phyloP scores from a whole-genome alignment of 2,888 invertebrate species.

The Byasa hedistus region DNA sequence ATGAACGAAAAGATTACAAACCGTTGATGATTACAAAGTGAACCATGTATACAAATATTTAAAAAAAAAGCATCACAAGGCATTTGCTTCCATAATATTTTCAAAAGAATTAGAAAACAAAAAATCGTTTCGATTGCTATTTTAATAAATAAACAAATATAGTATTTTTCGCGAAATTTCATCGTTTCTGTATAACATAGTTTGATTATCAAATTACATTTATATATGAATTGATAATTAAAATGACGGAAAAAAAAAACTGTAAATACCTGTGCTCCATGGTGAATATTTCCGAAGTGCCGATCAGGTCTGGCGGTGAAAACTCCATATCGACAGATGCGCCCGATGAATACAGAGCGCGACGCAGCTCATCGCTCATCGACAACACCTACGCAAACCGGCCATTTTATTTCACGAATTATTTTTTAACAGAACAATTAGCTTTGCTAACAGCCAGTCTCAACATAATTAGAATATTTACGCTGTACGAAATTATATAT shows the following conservation, averaged over 20 bases:
- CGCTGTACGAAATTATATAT: not conserved
- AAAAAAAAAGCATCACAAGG: no score
- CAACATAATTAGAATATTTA: constrained; percentile 12
- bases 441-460: constrained; percentile 17
- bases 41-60: no score
- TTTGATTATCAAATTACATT: not conserved
- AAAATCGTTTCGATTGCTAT: no score
- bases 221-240: not conserved
- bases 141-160: no score
- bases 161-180: no score
- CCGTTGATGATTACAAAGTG: no score
- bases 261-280: constrained; percentile 87
- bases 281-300: constrained; percentile 92
- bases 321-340: constrained; percentile 92
- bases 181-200: no score
- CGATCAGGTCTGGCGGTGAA: constrained; percentile 94
- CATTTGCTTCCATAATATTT: no score
- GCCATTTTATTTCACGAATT: constrained; percentile 12
- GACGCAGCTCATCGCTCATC: constrained; percentile 94
- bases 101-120: no score
- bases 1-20: no score
- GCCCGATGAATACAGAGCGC: constrained; percentile 88
- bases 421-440: constrained; percentile 11
- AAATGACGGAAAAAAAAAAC: not conserved
- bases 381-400: constrained; percentile 86